Conservation (phyloP, 2,888 invertebrate genomes). For the Plebejus anna region DNA sequence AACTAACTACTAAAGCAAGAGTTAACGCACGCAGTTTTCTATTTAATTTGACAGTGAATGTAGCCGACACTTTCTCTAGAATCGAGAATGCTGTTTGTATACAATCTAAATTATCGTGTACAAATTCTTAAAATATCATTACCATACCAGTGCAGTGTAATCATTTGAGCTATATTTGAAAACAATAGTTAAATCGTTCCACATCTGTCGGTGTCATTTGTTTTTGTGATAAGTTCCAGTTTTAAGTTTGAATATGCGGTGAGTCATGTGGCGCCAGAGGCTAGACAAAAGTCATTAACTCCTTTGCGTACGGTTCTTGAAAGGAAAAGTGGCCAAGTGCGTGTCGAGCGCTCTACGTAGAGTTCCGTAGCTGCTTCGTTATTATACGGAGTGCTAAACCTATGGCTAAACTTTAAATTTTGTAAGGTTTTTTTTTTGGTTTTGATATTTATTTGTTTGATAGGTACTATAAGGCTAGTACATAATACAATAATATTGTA, state of each 20-base stretch:
- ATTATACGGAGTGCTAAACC: no score
- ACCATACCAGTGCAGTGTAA: not conserved
- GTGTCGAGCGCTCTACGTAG: not conserved
- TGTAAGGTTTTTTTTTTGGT: not conserved
- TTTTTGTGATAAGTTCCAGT: not conserved
- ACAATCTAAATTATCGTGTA: not conserved
- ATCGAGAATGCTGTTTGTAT: not conserved
- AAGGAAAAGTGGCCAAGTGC: not conserved
- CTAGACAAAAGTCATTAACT: constrained; percentile 2
- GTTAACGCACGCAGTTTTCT: constrained; percentile 4
- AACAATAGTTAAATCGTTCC: not conserved
- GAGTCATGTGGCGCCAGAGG: constrained; percentile 10
- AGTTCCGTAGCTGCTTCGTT: not conserved
- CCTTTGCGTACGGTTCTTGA: not conserved
- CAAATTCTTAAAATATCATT: not conserved
- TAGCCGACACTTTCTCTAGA: not conserved
- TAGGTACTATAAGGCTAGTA: no score
- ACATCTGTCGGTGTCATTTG: not conserved
- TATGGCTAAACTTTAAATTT: not conserved
- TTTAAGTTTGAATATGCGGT: not conserved
- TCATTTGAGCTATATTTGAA: not conserved
- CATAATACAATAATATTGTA: no score
- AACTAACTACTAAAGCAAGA: not conserved
- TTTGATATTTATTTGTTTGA: no score
- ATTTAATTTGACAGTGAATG: constrained; percentile 8